Evolutionary conservation across 2,888 invertebrate species (phyloP).

Genomic region (Mythimna loreyi): DNA sequence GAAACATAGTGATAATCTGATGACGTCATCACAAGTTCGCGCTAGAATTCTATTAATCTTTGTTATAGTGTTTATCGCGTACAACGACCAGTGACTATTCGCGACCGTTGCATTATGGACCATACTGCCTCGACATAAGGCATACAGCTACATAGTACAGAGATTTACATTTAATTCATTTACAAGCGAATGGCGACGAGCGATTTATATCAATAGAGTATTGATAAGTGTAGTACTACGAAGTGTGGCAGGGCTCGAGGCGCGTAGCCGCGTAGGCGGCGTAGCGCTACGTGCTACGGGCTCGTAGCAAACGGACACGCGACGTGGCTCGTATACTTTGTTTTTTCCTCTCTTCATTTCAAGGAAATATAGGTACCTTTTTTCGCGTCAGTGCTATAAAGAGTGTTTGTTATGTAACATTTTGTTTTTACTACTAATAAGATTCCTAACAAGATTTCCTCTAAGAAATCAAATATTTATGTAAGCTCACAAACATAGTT

Average conservation of each 20-base stretch:
- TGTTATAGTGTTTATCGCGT: constrained; percentile 44
- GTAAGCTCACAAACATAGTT: neutral
- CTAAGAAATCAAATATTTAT: neutral
- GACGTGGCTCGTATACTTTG: constrained; percentile 27
- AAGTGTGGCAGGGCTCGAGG: constrained; percentile 34
- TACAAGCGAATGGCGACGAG: constrained; percentile 46
- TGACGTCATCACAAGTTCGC: constrained; percentile 1
- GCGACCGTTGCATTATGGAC: constrained; percentile 12
- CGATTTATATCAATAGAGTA: constrained; percentile 62
- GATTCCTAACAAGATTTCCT: neutral
- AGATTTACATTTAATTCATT: constrained; percentile 25
- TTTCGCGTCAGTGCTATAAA: neutral
- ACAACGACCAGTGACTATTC: neutral
- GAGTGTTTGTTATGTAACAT: neutral
- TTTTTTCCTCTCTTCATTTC: constrained; percentile 5
- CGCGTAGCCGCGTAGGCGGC: constrained; percentile 53
- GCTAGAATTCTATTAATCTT: constrained; percentile 35
- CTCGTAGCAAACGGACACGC: constrained; percentile 20
- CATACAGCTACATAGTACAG: neutral
- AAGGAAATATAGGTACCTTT: neutral
- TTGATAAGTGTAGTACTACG: constrained; percentile 60
- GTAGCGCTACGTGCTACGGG: constrained; percentile 55
- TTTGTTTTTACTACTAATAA: neutral
- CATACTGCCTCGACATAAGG: constrained; percentile 16
- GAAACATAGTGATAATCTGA: no score